phyloP scores from a whole-genome alignment of 2,113 vertebrate species.

The Thalassoma bifasciatum region DNA sequence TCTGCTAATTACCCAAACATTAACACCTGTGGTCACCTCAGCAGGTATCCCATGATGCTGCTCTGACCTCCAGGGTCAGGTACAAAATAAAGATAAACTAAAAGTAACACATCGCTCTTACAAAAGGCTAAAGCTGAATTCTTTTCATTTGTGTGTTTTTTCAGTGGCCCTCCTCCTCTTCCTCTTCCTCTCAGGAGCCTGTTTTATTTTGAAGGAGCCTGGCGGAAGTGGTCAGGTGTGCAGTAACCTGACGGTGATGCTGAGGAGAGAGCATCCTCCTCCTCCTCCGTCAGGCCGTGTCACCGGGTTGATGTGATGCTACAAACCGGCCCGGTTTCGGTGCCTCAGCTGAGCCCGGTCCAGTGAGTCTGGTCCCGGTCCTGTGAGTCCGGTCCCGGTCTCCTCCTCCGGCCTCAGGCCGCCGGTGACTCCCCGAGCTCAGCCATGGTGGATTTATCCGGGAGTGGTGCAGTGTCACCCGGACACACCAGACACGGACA shows the following conservation, averaged over 20 bases:
- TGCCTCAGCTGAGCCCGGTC: accelerated
- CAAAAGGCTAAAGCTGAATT: too few relatives aligned
- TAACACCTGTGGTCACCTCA: too few relatives aligned
- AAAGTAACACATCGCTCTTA: too few relatives aligned
- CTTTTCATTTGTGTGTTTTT: too few relatives aligned
- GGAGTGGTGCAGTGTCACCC: conserved; percentile 38
- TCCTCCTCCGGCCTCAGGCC: neutral
- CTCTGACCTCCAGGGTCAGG: too few relatives aligned
- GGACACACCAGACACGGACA: conserved; percentile 44
- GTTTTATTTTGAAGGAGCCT: conserved; percentile 34
- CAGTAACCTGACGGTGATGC: conserved; percentile 23
- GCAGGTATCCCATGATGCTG: too few relatives aligned
- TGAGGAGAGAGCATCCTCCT: conserved; percentile 70
- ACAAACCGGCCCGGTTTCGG: neutral
- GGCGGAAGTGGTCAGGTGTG: conserved; percentile 9
- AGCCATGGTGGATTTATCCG: conserved; percentile 67
- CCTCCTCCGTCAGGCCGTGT: neutral
- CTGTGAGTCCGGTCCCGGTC: neutral
- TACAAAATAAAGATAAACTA: too few relatives aligned
- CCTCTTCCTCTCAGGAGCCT: neutral
- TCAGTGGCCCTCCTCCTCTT: too few relatives aligned
- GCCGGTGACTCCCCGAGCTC: neutral
- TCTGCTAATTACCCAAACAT: too few relatives aligned
- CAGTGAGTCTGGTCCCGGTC: neutral
- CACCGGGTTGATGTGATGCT: neutral